These are phyloP conservation scores for Pogona vitticeps DNA, from an alignment of 2,113 vertebrate species.

Conservation along the genomic window DNA sequence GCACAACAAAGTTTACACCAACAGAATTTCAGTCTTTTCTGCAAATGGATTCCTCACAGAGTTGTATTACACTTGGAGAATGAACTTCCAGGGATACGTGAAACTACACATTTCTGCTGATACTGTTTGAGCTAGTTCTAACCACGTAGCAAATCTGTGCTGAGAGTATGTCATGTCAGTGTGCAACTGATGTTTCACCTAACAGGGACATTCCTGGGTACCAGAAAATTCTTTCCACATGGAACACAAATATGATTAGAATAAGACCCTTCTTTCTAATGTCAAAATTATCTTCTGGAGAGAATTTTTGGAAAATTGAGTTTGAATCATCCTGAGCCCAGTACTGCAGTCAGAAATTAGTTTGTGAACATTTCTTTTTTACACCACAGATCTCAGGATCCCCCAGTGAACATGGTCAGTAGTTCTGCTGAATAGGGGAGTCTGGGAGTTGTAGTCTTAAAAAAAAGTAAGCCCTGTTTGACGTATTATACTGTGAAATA, in stretches of 20 bases:
- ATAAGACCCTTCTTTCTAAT: background rate
- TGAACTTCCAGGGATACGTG: constrained; percentile 15
- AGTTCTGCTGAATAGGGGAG: too few relatives aligned
- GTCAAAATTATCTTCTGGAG: too few relatives aligned
- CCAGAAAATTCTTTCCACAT: background rate
- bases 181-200: background rate
- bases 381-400: too few relatives aligned
- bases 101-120: constrained; percentile 19
- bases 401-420: too few relatives aligned
- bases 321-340: background rate
- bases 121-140: background rate
- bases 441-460: too few relatives aligned
- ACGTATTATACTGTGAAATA: too few relatives aligned
- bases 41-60: constrained; percentile 46
- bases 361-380: too few relatives aligned
- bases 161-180: background rate
- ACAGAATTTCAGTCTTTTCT: constrained; percentile 29
- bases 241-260: background rate
- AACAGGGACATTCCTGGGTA: background rate
- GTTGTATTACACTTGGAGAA: constrained; percentile 33
- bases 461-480: too few relatives aligned
- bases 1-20: too few relatives aligned
- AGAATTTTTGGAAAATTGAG: background rate
- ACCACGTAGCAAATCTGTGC: constrained; percentile 4
- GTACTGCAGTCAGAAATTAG: background rate